Conservation (phyloP, 2,888 invertebrate species). For the Blastobasis lacticolella region DNA sequence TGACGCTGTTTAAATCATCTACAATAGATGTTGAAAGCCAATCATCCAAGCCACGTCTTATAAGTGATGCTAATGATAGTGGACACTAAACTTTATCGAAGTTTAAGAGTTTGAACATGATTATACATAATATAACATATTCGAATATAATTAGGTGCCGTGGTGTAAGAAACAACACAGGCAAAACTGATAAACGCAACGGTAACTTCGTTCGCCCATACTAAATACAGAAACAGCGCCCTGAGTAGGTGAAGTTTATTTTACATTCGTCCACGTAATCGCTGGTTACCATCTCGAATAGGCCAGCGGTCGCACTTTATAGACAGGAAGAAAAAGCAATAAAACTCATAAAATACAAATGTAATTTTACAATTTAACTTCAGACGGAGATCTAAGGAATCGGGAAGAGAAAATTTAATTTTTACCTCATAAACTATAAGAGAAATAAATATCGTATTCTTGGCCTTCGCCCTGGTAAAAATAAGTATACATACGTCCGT, state of each 20-base stretch:
- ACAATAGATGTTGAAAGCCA: too few species aligned
- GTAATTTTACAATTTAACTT: slow-evolving; percentile 26
- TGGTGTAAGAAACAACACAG: too few species aligned
- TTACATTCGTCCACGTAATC: slow-evolving; percentile 26
- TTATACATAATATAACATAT: too few species aligned
- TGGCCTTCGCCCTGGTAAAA: neutral
- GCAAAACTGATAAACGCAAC: too few species aligned
- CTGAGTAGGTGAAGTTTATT: slow-evolving; percentile 12
- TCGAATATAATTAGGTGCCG: too few species aligned
- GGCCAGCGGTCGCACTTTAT: slow-evolving; percentile 35
- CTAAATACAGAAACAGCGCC: neutral
- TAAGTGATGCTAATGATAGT: too few species aligned
- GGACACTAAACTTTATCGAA: too few species aligned
- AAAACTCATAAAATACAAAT: slow-evolving; percentile 33
- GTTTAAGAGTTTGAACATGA: too few species aligned
- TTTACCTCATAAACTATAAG: slow-evolving; percentile 9
- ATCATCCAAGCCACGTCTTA: too few species aligned
- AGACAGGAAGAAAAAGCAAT: slow-evolving; percentile 45
- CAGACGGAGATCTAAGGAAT: slow-evolving; percentile 36
- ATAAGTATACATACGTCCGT: neutral
- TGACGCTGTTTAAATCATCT: too few species aligned
- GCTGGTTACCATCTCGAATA: slow-evolving; percentile 28
- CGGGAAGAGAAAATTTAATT: slow-evolving; percentile 22
- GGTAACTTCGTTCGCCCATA: too few species aligned
- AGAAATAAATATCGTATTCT: neutral